These are phyloP conservation scores for Hermatobates lingyangjiaoensis DNA, from an alignment of 1,140 invertebrate genomes.

Conservation along the genomic window DNA sequence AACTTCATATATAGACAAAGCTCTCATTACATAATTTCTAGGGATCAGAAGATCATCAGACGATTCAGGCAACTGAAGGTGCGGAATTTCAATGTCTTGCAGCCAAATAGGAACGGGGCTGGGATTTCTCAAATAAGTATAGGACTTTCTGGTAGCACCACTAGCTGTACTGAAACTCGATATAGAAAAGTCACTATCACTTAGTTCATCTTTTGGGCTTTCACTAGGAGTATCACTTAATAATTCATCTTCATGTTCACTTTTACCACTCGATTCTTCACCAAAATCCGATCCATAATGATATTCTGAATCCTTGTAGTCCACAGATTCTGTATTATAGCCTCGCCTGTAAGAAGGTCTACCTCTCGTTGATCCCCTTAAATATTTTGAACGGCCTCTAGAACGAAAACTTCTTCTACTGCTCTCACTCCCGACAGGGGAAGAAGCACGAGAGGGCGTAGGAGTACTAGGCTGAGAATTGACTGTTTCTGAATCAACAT, in stretches of 20 bases:
- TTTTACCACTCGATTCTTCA: conserved; percentile 62
- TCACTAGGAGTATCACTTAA: conserved; percentile 41
- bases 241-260: conserved; percentile 49
- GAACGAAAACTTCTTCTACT: conserved; percentile 38
- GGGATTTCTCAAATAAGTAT: conserved; percentile 32
- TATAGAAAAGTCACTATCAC: conserved; percentile 66
- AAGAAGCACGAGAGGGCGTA: conserved; percentile 48
- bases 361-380: conserved; percentile 20
- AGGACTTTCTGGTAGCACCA: conserved; percentile 34
- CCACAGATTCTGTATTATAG: conserved; percentile 49
- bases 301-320: conserved; percentile 66
- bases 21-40: conserved; percentile 55
- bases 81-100: conserved; percentile 50
- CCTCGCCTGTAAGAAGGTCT: conserved; percentile 36
- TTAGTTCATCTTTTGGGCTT: conserved; percentile 40
- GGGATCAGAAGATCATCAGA: conserved; percentile 78
- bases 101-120: conserved; percentile 78
- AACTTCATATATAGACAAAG: conserved; percentile 81
- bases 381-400: conserved; percentile 17
- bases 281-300: conserved; percentile 80
- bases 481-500: conserved; percentile 38
- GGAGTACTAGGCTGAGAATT: conserved; percentile 50
- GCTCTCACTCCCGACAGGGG: conserved; percentile 48
- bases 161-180: conserved; percentile 54
- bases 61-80: conserved; percentile 58